Base-by-base conservation (phyloP, 2,888 invertebrate genomes). In the Meandrusa payeni region DNA sequence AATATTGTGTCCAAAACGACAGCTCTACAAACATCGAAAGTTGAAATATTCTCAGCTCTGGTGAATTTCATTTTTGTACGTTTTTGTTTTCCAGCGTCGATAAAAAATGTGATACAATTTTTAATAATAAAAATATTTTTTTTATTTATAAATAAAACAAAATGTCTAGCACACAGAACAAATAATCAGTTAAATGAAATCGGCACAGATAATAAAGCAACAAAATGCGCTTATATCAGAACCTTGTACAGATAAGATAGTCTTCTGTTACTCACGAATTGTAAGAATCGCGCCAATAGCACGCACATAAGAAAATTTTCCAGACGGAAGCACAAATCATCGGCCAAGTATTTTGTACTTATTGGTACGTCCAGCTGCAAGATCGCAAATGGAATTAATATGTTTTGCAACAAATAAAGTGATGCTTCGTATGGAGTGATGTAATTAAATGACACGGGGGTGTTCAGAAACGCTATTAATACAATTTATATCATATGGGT, bases 171-270 rank as follows among this genome's bases (percentile, higher is more conserved):
- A n/a, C n/a, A n/a, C n/a, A n/a, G n/a, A n/a, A n/a, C n/a, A n/a
- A n/a, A n/a, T n/a, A n/a, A n/a, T n/a, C n/a, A n/a, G n/a, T n/a
- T n/a, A n/a, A n/a, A n/a, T n/a, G 4, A 41, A 41, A 17, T 12
- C n/a, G 7, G 28, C 32, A 26, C 32, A 32, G 19, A 19, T 41
- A 41, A 33, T 11, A 28, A 32, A 50, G 57, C 58, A 46, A 48
- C 57, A 50, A 50, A 56, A 55, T 59, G 55, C 57, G 49, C 41
- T 57, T 49, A 55, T 61, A 63, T 59, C 61, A 26, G 23, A 63
- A 52, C 61, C 57, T 57, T 62, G 58, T 36, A 9, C 12, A 37
- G 58, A 59, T 56, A 56, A 59, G 59, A 59, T 57, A 52, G 24
- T 32, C 31, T 11, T n/a, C 10, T 9, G 23, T 42, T 42, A 42